A percentile compares a stretch with the other conserved stretches of the same genome.
Conservation (phyloP, 1,140 invertebrate species). For the Drosophila pachea region DNA sequence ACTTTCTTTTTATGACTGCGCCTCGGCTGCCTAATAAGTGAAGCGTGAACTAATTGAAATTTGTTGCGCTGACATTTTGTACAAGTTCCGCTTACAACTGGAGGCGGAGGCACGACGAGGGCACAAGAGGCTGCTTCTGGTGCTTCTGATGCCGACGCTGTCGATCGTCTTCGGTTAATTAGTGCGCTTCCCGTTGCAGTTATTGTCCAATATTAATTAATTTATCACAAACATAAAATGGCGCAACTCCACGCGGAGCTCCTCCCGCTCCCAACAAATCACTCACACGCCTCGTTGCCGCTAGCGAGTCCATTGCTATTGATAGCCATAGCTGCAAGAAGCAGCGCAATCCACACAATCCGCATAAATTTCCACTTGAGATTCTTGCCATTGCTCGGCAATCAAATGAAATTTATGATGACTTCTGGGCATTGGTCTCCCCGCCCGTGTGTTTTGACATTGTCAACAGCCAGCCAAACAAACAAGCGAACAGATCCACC, state of each 20-base stretch:
- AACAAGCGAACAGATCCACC: slow-evolving; percentile 26
- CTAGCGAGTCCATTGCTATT: slow-evolving; percentile 27
- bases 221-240: slow-evolving; percentile 76
- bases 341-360: slow-evolving; percentile 5
- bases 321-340: slow-evolving; percentile 11
- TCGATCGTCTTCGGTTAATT: slow-evolving; percentile 70
- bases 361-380: slow-evolving; percentile 65
- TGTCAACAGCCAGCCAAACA: slow-evolving; percentile 59
- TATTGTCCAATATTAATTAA: slow-evolving; percentile 78
- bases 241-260: slow-evolving; percentile 46
- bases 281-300: slow-evolving; percentile 70
- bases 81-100: slow-evolving; percentile 55
- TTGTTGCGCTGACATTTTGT: slow-evolving; percentile 74
- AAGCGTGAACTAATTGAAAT: slow-evolving; percentile 78
- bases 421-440: slow-evolving; percentile 22
- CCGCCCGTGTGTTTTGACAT: slow-evolving; percentile 57
- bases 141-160: slow-evolving; percentile 32
- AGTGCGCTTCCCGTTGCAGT: slow-evolving; percentile 62
- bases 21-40: slow-evolving; percentile 60
- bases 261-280: slow-evolving; percentile 52
- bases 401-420: slow-evolving; percentile 73
- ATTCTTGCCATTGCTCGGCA: slow-evolving; percentile 59
- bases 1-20: slow-evolving; percentile 69
- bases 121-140: not conserved
- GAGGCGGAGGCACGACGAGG: not conserved